A percentile compares a stretch with the other conserved stretches of the same genome.
These are phyloP conservation scores for Drosophila pandora DNA, from an alignment of 1,140 invertebrate species.

Conservation along the genomic window DNA sequence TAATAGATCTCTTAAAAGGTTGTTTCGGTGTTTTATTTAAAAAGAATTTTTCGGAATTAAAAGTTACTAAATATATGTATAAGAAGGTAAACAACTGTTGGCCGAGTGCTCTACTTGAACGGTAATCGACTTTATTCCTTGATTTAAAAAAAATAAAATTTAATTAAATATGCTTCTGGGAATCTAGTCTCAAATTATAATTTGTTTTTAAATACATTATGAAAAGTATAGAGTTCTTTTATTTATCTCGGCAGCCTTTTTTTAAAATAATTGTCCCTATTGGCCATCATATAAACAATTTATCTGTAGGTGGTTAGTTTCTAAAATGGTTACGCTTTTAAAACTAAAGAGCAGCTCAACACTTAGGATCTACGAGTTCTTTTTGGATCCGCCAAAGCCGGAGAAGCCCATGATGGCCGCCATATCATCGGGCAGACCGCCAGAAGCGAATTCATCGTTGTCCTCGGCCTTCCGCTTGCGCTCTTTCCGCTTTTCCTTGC, in stretches of 20 bases:
- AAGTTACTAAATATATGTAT: no score
- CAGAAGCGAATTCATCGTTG: conserved; percentile 86
- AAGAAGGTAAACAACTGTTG: no score
- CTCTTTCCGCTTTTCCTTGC: conserved; percentile 95
- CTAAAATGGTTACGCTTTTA: conserved; percentile 31
- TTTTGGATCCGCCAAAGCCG: conserved; percentile 97
- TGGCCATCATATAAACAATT: conserved; percentile 27
- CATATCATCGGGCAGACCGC: conserved; percentile 91
- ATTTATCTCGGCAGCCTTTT: neutral
- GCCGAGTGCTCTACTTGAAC: no score
- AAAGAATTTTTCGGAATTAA: neutral
- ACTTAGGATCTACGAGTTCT: conserved; percentile 84
- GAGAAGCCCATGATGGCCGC: conserved; percentile 98
- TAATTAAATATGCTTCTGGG: neutral
- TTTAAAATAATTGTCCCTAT: conserved; percentile 30
- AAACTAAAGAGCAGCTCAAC: conserved; percentile 30
- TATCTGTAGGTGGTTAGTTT: conserved; percentile 32
- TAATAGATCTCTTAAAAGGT: conserved; percentile 41
- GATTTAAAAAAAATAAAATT: neutral
- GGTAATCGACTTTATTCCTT: no score
- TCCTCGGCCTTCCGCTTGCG: conserved; percentile 94
- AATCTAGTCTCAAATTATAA: no score
- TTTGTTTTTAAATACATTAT: no score
- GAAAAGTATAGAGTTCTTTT: no score
- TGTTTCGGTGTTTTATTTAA: neutral